Evolutionary conservation across 92 coral and sea anemone genomes (phyloP).

Genomic region (Porites evermanni): DNA sequence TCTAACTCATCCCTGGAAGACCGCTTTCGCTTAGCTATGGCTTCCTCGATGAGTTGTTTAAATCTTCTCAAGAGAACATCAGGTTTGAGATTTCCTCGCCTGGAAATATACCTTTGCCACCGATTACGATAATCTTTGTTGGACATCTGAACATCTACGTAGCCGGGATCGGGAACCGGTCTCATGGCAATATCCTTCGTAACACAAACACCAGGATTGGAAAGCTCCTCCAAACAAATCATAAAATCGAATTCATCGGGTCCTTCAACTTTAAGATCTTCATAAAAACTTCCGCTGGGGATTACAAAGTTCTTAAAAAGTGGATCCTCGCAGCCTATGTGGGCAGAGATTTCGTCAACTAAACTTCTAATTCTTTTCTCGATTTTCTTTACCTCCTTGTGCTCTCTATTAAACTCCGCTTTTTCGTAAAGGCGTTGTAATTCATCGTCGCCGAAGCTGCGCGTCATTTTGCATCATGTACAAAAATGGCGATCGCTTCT

Average conservation of each 20-base stretch:
- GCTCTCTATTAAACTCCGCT: constrained; percentile 42
- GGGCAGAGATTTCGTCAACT: constrained; percentile 21
- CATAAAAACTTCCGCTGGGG: constrained; percentile 61
- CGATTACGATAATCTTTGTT: not conserved
- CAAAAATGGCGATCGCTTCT: too few species aligned
- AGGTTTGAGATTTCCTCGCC: constrained; percentile 45
- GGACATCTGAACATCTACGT: constrained; percentile 32
- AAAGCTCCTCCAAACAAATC: constrained; percentile 56
- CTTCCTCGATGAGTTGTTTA: constrained; percentile 36
- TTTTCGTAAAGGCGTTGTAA: not conserved
- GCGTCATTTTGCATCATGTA: too few species aligned
- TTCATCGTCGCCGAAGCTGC: too few species aligned
- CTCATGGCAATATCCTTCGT: constrained; percentile 43
- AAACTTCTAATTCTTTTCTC: constrained; percentile 37
- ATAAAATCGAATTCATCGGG: constrained; percentile 71
- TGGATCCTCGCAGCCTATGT: constrained; percentile 30
- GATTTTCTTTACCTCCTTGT: constrained; percentile 61
- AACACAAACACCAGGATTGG: constrained; percentile 50
- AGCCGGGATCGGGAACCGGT: constrained; percentile 64
- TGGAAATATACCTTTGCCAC: constrained; percentile 28
- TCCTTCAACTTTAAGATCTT: constrained; percentile 60
- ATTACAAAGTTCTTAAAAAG: constrained; percentile 46
- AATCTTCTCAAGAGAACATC: constrained; percentile 45
- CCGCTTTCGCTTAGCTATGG: not conserved
- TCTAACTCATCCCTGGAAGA: not conserved